These are phyloP conservation scores for Manis pentadactyla DNA, from an alignment of 2,797 vertebrate species.

Conservation along the genomic window DNA sequence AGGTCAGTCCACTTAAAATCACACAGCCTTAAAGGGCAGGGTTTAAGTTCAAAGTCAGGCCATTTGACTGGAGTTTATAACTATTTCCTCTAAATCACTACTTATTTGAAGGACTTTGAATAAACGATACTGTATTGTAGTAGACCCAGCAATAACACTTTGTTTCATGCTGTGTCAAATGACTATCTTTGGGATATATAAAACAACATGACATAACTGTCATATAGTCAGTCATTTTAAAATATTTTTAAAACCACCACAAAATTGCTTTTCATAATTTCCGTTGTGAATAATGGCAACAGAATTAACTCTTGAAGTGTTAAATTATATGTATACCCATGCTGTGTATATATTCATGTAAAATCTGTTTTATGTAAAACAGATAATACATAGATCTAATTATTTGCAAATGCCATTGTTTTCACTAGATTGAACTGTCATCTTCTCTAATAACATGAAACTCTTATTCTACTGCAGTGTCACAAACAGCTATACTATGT, in stretches of 20 bases:
- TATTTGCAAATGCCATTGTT: slow-evolving; percentile 59
- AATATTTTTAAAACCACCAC: slow-evolving; percentile 68
- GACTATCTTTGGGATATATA: slow-evolving; percentile 58
- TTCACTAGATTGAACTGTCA: slow-evolving; percentile 75
- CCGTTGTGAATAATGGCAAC: slow-evolving; percentile 59
- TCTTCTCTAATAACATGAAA: slow-evolving; percentile 65
- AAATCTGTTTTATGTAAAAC: slow-evolving; percentile 74
- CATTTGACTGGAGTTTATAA: slow-evolving; percentile 31
- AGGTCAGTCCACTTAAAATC: not conserved
- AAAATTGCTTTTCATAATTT: slow-evolving; percentile 74
- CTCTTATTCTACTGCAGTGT: not conserved
- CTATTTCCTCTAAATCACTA: slow-evolving; percentile 52
- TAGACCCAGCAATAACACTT: slow-evolving; percentile 59
- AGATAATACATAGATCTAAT: slow-evolving; percentile 66
- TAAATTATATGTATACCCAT: slow-evolving; percentile 64
- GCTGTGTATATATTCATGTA: slow-evolving; percentile 63
- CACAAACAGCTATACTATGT: slow-evolving; percentile 47
- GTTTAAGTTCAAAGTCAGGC: not conserved
- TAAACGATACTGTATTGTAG: slow-evolving; percentile 46
- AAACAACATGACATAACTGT: slow-evolving; percentile 63
- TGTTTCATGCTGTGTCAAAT: slow-evolving; percentile 74
- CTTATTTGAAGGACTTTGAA: slow-evolving; percentile 46
- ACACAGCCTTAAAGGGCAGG: not conserved
- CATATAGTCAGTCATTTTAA: slow-evolving; percentile 64
- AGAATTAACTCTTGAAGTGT: slow-evolving; percentile 76